A percentile compares a stretch with the other conserved stretches of the same genome.
Conservation (phyloP, 2,797 vertebrate genomes). For the Cuniculus paca region DNA sequence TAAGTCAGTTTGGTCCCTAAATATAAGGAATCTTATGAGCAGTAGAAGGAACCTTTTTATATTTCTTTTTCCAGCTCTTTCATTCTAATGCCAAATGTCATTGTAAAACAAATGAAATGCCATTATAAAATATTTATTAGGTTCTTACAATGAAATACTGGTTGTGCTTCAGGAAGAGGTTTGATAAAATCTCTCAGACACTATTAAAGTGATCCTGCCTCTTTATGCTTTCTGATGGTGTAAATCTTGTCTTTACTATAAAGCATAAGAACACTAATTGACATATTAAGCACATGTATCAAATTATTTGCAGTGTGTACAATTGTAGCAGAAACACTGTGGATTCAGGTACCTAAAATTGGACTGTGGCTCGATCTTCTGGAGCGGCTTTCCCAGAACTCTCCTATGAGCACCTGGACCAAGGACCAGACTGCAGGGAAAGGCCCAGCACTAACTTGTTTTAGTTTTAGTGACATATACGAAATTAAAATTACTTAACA, state of each 20-base stretch:
- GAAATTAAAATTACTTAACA: background rate
- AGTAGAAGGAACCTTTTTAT: slow-evolving; percentile 50
- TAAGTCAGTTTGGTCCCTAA: background rate
- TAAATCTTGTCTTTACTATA: background rate
- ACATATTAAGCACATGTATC: background rate
- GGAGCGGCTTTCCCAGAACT: rapidly evolving
- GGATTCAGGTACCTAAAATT: no score
- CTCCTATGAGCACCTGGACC: background rate
- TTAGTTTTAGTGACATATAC: background rate
- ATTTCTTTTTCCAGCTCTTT: slow-evolving; percentile 64
- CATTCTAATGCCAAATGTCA: slow-evolving; percentile 72
- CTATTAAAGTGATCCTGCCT: background rate
- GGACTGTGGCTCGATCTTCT: background rate
- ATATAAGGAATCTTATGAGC: background rate
- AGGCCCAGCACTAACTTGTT: background rate
- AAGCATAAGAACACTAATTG: background rate
- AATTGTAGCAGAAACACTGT: background rate
- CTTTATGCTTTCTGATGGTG: background rate
- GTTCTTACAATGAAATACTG: slow-evolving; percentile 71
- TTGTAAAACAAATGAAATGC: slow-evolving; percentile 80
- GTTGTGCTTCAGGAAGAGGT: slow-evolving; percentile 16
- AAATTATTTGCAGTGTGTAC: background rate
- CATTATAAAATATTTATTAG: slow-evolving; percentile 81
- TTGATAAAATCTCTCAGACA: slow-evolving; percentile 31
- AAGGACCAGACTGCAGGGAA: background rate